Conservation (phyloP, 2,888 invertebrate genomes). For the Tenthredo distinguenda region DNA sequence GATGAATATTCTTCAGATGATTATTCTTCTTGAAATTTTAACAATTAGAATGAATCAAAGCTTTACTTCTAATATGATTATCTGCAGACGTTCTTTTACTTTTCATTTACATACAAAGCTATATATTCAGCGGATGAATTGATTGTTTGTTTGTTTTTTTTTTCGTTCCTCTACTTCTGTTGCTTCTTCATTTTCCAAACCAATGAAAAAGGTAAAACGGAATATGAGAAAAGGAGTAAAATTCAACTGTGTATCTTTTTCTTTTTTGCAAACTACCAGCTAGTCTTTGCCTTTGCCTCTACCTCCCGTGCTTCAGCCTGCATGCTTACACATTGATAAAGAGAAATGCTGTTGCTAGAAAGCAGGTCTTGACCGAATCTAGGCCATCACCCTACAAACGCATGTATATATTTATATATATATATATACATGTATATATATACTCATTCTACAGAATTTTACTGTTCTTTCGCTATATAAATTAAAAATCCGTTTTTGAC, state of each 20-base stretch:
- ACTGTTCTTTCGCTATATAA: background rate
- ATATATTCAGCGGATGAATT: background rate
- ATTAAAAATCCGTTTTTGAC: background rate
- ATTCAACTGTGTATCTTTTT: background rate
- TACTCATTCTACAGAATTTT: background rate
- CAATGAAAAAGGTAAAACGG: background rate
- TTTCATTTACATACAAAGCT: background rate
- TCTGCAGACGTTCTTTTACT: background rate
- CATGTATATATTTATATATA: slow-evolving; percentile 67
- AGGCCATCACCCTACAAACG: slow-evolving; percentile 74
- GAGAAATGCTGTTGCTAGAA: slow-evolving; percentile 77
- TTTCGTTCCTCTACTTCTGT: background rate
- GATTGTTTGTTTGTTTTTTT: background rate
- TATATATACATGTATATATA: background rate
- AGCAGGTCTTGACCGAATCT: slow-evolving; percentile 77
- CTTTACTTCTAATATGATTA: background rate
- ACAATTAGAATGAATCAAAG: background rate
- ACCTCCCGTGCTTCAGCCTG: background rate
- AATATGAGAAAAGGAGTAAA: background rate
- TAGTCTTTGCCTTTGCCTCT: slow-evolving; percentile 4
- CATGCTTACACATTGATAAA: slow-evolving; percentile 70
- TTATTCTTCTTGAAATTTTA: background rate
- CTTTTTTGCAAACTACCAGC: slow-evolving; percentile 4
- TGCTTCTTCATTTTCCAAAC: background rate
- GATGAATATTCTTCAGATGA: background rate